A percentile compares a stretch with the other conserved stretches of the same genome.
phyloP scores from a whole-genome alignment of 2,113 vertebrate species.

The Nannobrachium achirus region DNA sequence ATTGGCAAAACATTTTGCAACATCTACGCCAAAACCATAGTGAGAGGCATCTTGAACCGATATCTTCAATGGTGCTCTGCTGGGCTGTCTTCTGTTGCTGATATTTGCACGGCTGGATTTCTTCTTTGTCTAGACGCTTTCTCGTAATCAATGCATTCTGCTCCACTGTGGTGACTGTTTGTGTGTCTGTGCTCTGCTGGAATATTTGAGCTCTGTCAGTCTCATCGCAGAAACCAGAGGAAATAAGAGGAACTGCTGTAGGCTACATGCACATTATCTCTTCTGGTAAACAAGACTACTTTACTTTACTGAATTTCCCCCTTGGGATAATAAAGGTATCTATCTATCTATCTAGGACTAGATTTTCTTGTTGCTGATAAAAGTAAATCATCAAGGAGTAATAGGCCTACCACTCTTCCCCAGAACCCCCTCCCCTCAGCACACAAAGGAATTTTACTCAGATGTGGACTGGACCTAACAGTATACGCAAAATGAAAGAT shows the following conservation, averaged over 20 bases:
- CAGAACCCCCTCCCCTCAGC: slow-evolving; percentile 32
- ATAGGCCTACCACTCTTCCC: slow-evolving; percentile 47
- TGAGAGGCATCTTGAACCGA: no score
- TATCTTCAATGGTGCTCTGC: no score
- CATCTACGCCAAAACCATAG: no score
- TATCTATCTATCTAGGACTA: no score
- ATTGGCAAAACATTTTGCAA: no score
- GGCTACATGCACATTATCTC: no score
- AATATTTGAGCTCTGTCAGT: not conserved
- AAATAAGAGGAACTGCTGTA: slow-evolving; percentile 17
- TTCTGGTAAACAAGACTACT: slow-evolving; percentile 2
- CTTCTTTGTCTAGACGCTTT: not conserved
- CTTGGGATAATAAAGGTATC: no score
- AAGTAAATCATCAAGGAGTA: slow-evolving; percentile 1
- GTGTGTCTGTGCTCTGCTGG: not conserved
- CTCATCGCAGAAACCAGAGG: slow-evolving; percentile 36
- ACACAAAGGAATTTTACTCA: slow-evolving; percentile 41
- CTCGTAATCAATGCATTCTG: slow-evolving; percentile 15
- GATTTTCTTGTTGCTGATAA: slow-evolving; percentile 22
- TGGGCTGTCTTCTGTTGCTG: not conserved
- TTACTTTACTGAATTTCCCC: no score
- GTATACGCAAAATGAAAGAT: slow-evolving; percentile 13
- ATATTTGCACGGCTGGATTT: no score
- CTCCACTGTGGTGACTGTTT: not conserved
- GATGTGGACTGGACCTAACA: not conserved